phyloP scores from a whole-genome alignment of 2,113 vertebrate species.

The Alethe diademata region DNA sequence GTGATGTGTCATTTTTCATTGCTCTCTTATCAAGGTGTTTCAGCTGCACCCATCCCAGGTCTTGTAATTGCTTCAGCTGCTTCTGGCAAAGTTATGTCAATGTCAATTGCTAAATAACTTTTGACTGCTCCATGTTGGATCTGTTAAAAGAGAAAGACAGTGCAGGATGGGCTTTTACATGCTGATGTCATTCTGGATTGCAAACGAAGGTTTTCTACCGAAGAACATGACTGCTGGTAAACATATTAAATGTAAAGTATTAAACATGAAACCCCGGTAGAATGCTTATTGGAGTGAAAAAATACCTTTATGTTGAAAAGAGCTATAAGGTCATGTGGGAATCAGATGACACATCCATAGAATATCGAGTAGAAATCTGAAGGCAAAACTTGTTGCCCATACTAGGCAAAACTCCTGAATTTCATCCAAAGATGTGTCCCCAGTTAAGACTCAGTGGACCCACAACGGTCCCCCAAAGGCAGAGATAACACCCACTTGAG shows the following conservation, averaged over 20 bases:
- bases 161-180: constrained; percentile 3
- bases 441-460: neutral
- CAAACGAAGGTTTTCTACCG: neutral
- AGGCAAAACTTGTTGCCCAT: neutral
- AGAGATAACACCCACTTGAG: neutral
- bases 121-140: constrained; percentile 68
- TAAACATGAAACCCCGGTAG: neutral
- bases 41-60: constrained; percentile 73
- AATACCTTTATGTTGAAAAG: neutral
- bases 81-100: constrained; percentile 84
- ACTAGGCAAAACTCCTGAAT: neutral
- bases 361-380: neutral
- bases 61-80: constrained; percentile 79
- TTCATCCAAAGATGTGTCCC: neutral
- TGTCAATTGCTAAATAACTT: constrained; percentile 78
- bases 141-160: constrained; percentile 49
- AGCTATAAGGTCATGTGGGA: neutral
- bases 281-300: neutral
- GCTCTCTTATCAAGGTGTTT: constrained; percentile 80
- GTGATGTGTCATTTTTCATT: constrained; percentile 81
- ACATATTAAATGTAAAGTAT: neutral
- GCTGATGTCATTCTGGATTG: neutral
- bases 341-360: neutral
- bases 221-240: neutral
- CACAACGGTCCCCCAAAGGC: neutral